Base-by-base conservation (phyloP, 2,888 invertebrate species). In the Germaria angustata region DNA sequence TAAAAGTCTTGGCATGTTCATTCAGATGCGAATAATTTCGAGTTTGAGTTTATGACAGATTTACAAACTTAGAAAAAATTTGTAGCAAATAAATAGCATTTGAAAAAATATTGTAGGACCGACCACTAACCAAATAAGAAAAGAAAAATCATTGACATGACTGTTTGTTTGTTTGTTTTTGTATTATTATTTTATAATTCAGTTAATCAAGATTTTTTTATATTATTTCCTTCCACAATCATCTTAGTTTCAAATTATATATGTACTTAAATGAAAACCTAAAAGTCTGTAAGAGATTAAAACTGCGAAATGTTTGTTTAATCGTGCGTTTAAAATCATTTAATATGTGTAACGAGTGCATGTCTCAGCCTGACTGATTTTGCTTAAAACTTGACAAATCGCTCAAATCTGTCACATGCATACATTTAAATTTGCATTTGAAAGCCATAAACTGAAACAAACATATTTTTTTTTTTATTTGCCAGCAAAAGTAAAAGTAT, bases 281-380 rank as follows among this genome's bases (percentile, higher is more conserved):
- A 51, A 57, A 55, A 59, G 46, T 9, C 66, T 46, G 53, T 13
- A 44, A 20, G 9, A 55, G 32, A 69, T 32, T 44, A 41, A 69
- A 39, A 72, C n/a, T 61, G 20, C 6, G 44, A 80, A 61, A 61
- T 68, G 66, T 63, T 73, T 51, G 80, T 65, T 80, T 36, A 80
- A 80, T 80, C 80, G 80, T 80, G 80, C 75, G 80, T 80, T 57
- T 32, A 49, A 55, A 68, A 49, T 44, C 61, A 63, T 72, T 77
- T 57, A 69, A 65, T 75, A 49, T 53, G 63, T 75, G 71, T 28
- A 57, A 53, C 61, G 59, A 15, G 39, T 28, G 28, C 24, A 59
- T 75, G 57, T 34, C 51, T 39, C 13, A 41, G 8, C 17, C n/a
- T 61, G 22, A 20, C 9, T 55, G 39, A 36, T 61, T 77, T 57